Base-by-base conservation (phyloP, 2,113 vertebrate species). In the Proteles cristata region DNA sequence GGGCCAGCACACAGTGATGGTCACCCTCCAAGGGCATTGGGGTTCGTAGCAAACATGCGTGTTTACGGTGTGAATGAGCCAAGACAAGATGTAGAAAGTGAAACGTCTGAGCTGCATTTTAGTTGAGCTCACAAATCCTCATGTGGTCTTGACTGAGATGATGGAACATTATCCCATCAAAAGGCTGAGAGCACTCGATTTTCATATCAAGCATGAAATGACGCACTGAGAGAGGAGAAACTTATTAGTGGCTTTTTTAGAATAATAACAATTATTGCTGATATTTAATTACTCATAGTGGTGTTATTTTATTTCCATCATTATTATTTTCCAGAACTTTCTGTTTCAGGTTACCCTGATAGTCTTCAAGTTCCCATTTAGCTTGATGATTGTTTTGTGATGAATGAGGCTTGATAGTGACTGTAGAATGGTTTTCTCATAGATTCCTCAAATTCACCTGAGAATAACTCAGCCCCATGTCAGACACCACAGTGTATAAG, bases 31-130 rank as follows among this genome's bases (percentile, higher is more conserved):
- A 21, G 55, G 0, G 35, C 58, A 7, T 16, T 39, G 19, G 2
- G 25, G 1, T 16, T 81, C 71, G n/a, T 14, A 48, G 31, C 7
- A 19, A 31, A 71, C 1, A 0, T 5, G 5, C 48, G 4, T n/a
- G 53, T 26, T 28, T n/a, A 8, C 11, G 23, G 39, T 43, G 25
- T 4, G 55, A 35, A 55, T 15, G 79, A 71, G 19, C 43, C 43
- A 19, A 63, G 90, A 19, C 2, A n/a, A 5, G 43, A 33, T 2
- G 14, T 8, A 65, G 35, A 45, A 28, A 65, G 58, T 28, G 28
- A 31, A 17, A 28, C 25, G 25, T 2, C 77, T 35, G 7, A 45
- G 73, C 35, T n/a, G 53, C 39, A 26, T 12, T 79, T 28, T 33
- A 14, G n/a, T 43, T 31, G 23, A 35, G 45, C 53, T 77, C 31